Conservation (phyloP, 2,113 vertebrate species). For the Vombatus ursinus region DNA sequence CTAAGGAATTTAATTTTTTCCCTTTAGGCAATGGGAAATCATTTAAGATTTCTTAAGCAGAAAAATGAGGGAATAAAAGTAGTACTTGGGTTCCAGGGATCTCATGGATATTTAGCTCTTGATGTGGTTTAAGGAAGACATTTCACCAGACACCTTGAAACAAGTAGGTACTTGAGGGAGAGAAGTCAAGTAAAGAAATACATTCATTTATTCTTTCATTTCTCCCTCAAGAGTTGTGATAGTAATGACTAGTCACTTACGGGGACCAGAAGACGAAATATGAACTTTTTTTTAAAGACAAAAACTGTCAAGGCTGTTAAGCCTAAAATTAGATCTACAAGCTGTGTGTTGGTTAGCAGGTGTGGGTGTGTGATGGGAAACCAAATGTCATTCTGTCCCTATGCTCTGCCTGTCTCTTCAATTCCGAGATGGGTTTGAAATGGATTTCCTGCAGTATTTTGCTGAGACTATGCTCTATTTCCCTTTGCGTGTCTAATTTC, state of each 20-base stretch:
- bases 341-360: conserved; percentile 54
- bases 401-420: background rate
- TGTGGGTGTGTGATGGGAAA: conserved; percentile 32
- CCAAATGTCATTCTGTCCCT: conserved; percentile 45
- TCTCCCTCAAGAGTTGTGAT: background rate
- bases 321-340: conserved; percentile 55
- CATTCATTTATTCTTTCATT: background rate
- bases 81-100: background rate
- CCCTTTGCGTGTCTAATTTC: background rate
- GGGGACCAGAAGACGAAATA: conserved; percentile 3
- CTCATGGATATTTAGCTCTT: conserved; percentile 20
- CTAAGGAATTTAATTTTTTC: background rate
- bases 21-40: background rate
- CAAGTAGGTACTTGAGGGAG: background rate
- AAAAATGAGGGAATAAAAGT: background rate
- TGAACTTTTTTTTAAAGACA: background rate
- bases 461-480: background rate
- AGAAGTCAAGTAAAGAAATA: background rate
- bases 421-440: background rate
- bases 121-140: background rate
- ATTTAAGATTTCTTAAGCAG: background rate
- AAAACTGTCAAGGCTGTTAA: background rate
- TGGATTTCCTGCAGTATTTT: background rate
- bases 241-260: background rate
- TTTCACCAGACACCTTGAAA: conserved; percentile 19